These are phyloP conservation scores for Leucophenga montana DNA, from an alignment of 2,888 invertebrate species.

Conservation along the genomic window DNA sequence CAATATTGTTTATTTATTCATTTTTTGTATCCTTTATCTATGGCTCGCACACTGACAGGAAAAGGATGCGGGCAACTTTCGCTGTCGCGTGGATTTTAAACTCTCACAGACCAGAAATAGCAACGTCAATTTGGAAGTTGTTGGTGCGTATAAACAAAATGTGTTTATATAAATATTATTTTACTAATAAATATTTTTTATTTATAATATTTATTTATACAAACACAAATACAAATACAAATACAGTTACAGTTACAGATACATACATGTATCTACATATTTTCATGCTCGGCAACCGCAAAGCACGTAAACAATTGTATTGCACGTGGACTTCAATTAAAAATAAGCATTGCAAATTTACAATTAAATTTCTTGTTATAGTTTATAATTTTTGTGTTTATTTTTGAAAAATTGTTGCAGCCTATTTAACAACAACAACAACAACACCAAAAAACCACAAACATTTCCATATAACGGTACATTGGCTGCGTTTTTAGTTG, in stretches of 20 bases:
- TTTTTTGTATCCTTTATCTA: slow-evolving; percentile 24
- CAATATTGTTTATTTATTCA: slow-evolving; percentile 9
- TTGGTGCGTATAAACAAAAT: slow-evolving; percentile 77
- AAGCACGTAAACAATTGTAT: slow-evolving; percentile 13
- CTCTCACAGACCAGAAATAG: slow-evolving; percentile 84
- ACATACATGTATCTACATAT: no score
- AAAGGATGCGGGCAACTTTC: slow-evolving; percentile 82
- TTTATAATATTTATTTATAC: no score
- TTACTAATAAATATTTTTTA: background rate
- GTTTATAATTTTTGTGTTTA: no score
- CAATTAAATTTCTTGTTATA: no score
- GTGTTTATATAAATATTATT: slow-evolving; percentile 3
- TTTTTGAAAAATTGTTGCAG: background rate
- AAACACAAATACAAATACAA: background rate
- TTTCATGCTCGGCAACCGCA: slow-evolving; percentile 5
- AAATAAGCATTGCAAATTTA: slow-evolving; percentile 4
- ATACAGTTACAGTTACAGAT: background rate
- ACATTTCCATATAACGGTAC: background rate
- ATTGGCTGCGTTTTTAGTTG: no score
- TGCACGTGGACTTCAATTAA: slow-evolving; percentile 9
- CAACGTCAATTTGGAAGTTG: slow-evolving; percentile 84
- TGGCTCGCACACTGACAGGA: slow-evolving; percentile 70
- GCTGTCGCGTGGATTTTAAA: slow-evolving; percentile 86
- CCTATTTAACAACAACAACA: slow-evolving; percentile 1
- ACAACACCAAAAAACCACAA: no score